Evolutionary conservation across 2,113 vertebrate genomes (phyloP).

Genomic region (Xiphophorus couchianus): DNA sequence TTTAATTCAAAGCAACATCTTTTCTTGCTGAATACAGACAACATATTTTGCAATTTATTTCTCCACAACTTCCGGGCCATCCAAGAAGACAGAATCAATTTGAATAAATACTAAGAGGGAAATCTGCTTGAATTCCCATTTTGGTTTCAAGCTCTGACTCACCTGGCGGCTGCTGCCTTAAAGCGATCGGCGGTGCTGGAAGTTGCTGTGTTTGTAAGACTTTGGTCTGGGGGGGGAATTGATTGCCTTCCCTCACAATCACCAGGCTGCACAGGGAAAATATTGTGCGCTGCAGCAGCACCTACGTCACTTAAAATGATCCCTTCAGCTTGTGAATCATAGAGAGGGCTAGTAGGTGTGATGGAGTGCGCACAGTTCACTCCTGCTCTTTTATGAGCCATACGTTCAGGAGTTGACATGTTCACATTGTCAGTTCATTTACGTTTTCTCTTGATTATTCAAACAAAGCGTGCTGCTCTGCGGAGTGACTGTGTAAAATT

Average conservation of each 20-base stretch:
- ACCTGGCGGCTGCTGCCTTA: constrained; percentile 32
- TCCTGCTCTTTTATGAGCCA: not conserved
- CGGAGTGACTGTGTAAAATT: not conserved
- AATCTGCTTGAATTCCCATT: constrained; percentile 32
- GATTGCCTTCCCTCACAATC: constrained; percentile 50
- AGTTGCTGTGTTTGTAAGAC: constrained; percentile 42
- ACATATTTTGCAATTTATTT: not conserved
- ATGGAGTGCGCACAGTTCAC: constrained; percentile 4
- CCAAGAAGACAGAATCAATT: constrained; percentile 37
- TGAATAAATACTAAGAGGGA: constrained; percentile 23
- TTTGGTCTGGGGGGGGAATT: constrained; percentile 48
- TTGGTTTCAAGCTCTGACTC: constrained; percentile 34
- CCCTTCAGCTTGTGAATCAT: constrained; percentile 48
- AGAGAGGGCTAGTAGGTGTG: constrained; percentile 1
- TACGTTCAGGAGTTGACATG: not conserved
- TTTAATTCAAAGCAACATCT: constrained; percentile 14
- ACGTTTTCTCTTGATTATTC: not conserved
- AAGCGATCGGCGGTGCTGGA: constrained; percentile 37
- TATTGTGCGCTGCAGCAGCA: constrained; percentile 55
- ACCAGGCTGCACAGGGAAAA: constrained; percentile 49
- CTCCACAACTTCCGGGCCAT: not conserved
- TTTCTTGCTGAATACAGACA: not conserved
- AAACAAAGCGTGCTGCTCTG: not conserved
- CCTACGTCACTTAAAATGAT: constrained; percentile 49
- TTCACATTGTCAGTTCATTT: not conserved